Evolutionary conservation across 2,797 vertebrate genomes (phyloP), one percentile per base, ranked within the genome.

Genomic region (Darevskia mixta): DNA sequence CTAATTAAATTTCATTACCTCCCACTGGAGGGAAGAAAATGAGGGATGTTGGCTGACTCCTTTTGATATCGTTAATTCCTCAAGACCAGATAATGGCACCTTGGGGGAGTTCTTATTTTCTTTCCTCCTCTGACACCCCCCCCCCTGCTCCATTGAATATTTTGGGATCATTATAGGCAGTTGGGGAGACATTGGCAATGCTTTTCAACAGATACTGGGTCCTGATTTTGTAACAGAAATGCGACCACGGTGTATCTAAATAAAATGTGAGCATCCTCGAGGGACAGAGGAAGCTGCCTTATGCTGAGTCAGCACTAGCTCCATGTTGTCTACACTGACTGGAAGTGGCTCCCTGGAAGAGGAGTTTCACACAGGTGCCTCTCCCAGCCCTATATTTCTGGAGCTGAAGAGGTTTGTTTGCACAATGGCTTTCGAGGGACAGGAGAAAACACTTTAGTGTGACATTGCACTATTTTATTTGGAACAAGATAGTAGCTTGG

Each of bases 1-100:
- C 95, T 96, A 97, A 97, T 97, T 97, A 95, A 96, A 96, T 96
- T 96, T 93, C 95, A 97, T 96, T 96, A 92, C 92, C 86, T 96
- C 88, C 89, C 91, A 89, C 90, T 90, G 89, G 96, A 96, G 89
- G 76, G 86, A 95, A 95, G 84, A 95, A 88, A 92, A 91, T 93
- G 91, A 96, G 92, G 94, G 87, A 94, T 95, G 85, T 87, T 93
- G 93, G 58, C 84, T 95, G 91, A 87, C 86, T 96, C 90, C 87
- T 83, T 96, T 89, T 92, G 94, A 94, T 86, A 87, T 85, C 91
- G 75, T 93, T 96, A 95, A 96, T 89, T 95, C 89, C 88, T 84
- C 29, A 86, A 95, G 90, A 92, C 93, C 49, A 95, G 95, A 94
- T 92, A 93, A 92, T 91, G 79, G 92, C 73, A 55, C 3, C 73